Evolutionary conservation across 2,797 vertebrate species (phyloP), one percentile per base, ranked within the genome.

Genomic region (Coranthus polyacanthus): DNA sequence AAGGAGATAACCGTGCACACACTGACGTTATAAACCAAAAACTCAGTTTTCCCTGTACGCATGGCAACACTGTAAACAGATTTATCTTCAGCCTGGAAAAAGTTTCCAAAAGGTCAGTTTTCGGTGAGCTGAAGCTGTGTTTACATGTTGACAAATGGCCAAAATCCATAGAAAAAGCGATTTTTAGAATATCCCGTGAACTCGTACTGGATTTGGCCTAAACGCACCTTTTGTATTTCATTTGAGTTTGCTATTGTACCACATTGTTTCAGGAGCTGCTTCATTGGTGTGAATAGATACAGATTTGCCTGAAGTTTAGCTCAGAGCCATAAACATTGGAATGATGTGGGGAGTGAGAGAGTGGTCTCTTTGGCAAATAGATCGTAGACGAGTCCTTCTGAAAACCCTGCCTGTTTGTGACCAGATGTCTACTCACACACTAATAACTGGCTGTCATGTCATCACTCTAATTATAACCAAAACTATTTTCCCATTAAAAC

Each of bases 271-370:
- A 41, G 15, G 15, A 12, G 46, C 10, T 21, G 11, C 34, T 52
- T 43, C 16, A 12, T 24, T 17, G 22, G 16, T 57, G 10, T 46
- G 39, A 36, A 18, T 37, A 6, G 5, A 32, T 26, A 3, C 47
- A 37, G 3, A 11, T 42, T 43, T 22, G 38, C 18, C 17, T 59
- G 18, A 6, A 6, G 3, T 68, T 29, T 38, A 51, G 56, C 18
- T 68, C 46, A 70, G 58, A 46, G 46, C 50, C 21, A 8, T 78
- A 78, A 86, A 85, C 43, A n/a, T 15, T 58, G 64, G 62, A 76
- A 73, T 63, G 68, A 54, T 20, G 51, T 43, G 58, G 60, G 41
- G 34, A 44, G 42, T 44, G 42, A 9, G 29, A 10, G 7, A 32
- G 10, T 32, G 8, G 29, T 32, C 29, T 59, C 34, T 80, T 80